These are phyloP conservation scores for Labroides dimidiatus DNA, from an alignment of 2,797 vertebrate species.

Conservation along the genomic window DNA sequence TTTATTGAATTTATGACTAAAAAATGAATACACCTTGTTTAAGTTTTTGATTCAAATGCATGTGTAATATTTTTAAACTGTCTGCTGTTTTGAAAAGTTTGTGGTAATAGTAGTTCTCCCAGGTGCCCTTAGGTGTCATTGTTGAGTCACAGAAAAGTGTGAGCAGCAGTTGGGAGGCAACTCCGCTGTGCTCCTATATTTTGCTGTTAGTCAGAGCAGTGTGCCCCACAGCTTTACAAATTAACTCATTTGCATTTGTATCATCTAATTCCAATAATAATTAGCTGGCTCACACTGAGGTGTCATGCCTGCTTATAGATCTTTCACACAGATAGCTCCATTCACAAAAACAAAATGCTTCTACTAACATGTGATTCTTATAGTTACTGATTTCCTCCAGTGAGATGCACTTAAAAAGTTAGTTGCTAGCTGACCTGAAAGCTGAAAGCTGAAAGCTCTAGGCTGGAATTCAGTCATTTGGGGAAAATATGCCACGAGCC, in stretches of 20 bases:
- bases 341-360: neutral
- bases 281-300: neutral
- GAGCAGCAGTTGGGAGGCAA: neutral
- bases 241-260: constrained; percentile 44
- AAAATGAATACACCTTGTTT: neutral
- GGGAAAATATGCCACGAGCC: constrained; percentile 39
- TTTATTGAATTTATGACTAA: neutral
- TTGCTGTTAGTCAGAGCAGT: constrained; percentile 25
- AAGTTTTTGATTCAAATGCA: neutral
- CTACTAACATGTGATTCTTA: neutral
- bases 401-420: neutral
- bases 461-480: constrained; percentile 1
- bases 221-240: constrained; percentile 34
- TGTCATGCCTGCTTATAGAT: neutral
- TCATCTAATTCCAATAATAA: constrained; percentile 43
- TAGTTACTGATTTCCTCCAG: neutral
- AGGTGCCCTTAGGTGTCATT: constrained; percentile 75
- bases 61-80: neutral
- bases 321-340: neutral
- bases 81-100: neutral
- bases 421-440: neutral
- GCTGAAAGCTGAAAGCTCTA: neutral
- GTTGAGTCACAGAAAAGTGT: constrained; percentile 60
- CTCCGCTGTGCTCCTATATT: constrained; percentile 7
- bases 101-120: constrained; percentile 20